Percentiles rank a stretch among this genome's conserved stretches.
These are phyloP conservation scores for Poecile montanus DNA, from an alignment of 2,797 vertebrate species.

Conservation along the genomic window DNA sequence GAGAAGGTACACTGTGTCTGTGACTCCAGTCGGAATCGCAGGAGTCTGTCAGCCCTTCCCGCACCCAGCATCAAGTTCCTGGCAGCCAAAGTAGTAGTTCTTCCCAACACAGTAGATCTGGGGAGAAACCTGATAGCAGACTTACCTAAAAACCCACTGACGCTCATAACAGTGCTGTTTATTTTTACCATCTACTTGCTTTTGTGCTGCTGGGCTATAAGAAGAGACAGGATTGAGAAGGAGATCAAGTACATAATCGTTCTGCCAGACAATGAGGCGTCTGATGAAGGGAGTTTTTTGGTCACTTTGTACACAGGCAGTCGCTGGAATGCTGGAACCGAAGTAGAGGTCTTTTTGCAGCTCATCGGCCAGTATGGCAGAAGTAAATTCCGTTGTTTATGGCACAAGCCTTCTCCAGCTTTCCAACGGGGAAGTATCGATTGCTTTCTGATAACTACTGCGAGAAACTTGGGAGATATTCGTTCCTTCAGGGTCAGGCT, in stretches of 20 bases:
- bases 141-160: constrained; percentile 53
- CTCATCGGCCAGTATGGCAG: constrained; percentile 4
- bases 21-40: neutral
- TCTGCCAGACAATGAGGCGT: constrained; percentile 73
- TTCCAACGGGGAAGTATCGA: constrained; percentile 58
- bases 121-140: neutral
- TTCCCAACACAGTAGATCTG: constrained; percentile 66
- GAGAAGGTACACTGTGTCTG: constrained; percentile 72
- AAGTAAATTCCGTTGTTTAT: constrained; percentile 64
- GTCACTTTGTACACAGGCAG: constrained; percentile 77
- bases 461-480: constrained; percentile 68
- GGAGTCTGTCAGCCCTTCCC: fast-evolving
- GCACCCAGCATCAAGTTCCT: constrained; percentile 40
- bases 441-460: constrained; percentile 72
- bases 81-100: constrained; percentile 59
- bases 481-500: constrained; percentile 71
- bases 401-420: constrained; percentile 18
- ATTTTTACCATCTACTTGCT: constrained; percentile 35
- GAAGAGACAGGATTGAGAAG: constrained; percentile 61
- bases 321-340: constrained; percentile 66
- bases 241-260: constrained; percentile 40
- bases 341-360: constrained; percentile 70
- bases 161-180: constrained; percentile 51
- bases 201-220: constrained; percentile 67
- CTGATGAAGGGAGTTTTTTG: constrained; percentile 66